Evolutionary conservation across 1,140 invertebrate genomes (phyloP).

Genomic region (Aphidius gifuensis): DNA sequence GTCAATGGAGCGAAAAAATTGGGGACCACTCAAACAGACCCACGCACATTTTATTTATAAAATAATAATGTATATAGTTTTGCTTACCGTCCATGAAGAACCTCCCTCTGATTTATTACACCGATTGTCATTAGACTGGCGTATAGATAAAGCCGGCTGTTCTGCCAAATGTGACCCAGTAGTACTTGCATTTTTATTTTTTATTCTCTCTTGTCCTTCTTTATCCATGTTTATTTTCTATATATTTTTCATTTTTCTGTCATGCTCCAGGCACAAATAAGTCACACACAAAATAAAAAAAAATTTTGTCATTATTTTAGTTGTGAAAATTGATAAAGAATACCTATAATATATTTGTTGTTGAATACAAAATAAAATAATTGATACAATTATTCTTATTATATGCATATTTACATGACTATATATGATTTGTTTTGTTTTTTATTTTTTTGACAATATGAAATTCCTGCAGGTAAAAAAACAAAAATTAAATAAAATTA

Average conservation of each 20-base stretch:
- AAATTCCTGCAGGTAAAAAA: no score
- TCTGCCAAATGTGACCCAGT: conserved; percentile 26
- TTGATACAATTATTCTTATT: no score
- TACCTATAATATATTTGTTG: no score
- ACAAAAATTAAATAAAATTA: no score
- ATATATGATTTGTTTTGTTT: no score
- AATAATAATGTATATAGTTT: neutral
- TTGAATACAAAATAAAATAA: no score
- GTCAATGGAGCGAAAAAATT: conserved; percentile 23
- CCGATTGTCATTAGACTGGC: conserved; percentile 28
- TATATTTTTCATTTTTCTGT: conserved; percentile 1
- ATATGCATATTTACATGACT: no score
- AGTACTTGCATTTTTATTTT: conserved; percentile 13
- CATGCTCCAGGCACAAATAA: no score
- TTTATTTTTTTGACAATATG: no score
- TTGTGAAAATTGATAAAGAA: no score
- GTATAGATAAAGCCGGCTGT: conserved; percentile 27
- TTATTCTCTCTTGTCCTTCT: conserved; percentile 13
- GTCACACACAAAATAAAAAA: no score
- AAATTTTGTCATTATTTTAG: no score
- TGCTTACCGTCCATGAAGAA: neutral
- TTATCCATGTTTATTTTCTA: neutral
- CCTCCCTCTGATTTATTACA: conserved; percentile 27
- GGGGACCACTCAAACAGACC: conserved; percentile 9
- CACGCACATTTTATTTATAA: conserved; percentile 3